Evolutionary conservation across 2,888 invertebrate genomes (phyloP).

Genomic region (Oscheius sp.): DNA sequence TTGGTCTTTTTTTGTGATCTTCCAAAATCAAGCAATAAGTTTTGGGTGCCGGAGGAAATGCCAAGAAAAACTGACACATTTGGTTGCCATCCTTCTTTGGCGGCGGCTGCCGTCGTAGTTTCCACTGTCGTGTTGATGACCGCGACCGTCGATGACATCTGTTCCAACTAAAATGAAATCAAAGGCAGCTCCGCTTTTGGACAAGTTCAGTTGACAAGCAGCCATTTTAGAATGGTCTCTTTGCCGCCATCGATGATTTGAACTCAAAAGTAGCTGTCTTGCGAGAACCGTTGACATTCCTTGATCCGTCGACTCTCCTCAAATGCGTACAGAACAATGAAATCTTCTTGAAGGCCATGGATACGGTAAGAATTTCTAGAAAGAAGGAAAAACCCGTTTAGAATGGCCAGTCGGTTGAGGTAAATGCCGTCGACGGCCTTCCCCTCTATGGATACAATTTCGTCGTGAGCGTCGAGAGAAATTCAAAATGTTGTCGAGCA

Average conservation of each 20-base stretch:
- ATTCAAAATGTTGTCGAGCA: not conserved
- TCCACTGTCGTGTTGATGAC: too few relatives aligned
- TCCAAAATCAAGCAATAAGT: not conserved
- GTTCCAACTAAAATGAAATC: not conserved
- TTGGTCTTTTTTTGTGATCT: not conserved
- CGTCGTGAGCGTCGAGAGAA: constrained; percentile 1
- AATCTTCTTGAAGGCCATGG: not conserved
- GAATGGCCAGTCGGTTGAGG: not conserved
- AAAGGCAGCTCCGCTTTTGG: not conserved
- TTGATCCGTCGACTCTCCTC: not conserved
- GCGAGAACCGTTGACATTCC: constrained; percentile 7
- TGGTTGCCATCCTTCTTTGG: too few relatives aligned
- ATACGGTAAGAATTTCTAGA: not conserved
- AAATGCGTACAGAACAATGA: constrained; percentile 20
- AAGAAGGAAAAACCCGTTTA: not conserved
- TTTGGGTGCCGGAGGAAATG: not conserved
- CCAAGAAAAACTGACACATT: too few relatives aligned
- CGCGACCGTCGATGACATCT: not conserved
- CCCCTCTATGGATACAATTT: constrained; percentile 19
- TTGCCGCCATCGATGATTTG: not conserved
- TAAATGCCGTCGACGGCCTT: not conserved
- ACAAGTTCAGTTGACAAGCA: not conserved
- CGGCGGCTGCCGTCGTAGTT: too few relatives aligned
- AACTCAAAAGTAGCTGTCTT: not conserved
- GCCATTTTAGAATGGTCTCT: constrained; percentile 15